A percentile compares a stretch with the other conserved stretches of the same genome.
phyloP scores from a whole-genome alignment of 2,113 vertebrate genomes.

The Heterotilapia buettikoferi region DNA sequence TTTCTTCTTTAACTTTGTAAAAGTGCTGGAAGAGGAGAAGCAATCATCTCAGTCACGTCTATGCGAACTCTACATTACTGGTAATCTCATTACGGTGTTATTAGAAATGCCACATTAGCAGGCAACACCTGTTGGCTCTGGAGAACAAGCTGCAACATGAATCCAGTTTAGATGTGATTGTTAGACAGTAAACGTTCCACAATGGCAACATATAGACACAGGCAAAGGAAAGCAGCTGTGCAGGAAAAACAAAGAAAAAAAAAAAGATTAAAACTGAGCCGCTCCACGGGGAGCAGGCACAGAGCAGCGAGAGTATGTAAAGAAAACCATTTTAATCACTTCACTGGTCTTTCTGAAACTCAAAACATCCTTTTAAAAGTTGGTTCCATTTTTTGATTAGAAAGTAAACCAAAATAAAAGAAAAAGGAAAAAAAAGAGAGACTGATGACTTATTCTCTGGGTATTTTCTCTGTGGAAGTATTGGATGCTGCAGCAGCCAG shows the following conservation, averaged over 20 bases:
- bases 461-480: constrained; percentile 28
- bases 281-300: constrained; percentile 3
- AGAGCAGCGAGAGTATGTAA: constrained; percentile 15
- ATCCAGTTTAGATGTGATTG: not conserved
- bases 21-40: not conserved
- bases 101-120: not conserved
- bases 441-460: not conserved
- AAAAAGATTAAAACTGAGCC: not conserved
- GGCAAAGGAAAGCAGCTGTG: not conserved
- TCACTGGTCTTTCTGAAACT: constrained; percentile 43
- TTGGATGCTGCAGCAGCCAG: constrained; percentile 59
- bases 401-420: constrained; percentile 26
- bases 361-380: constrained; percentile 34
- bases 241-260: not conserved
- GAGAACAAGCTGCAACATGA: not conserved
- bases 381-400: constrained; percentile 16
- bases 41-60: not conserved
- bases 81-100: not conserved
- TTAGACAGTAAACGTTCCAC: constrained; percentile 3
- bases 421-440: not conserved
- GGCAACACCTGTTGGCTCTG: not conserved
- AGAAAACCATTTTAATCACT: constrained; percentile 19
- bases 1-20: not conserved
- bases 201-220: constrained; percentile 15
- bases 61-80: not conserved